These are phyloP conservation scores for zebrafish (Danio rerio) DNA, from an alignment of 2,113 vertebrate species.

Conservation along the genomic window DNA sequence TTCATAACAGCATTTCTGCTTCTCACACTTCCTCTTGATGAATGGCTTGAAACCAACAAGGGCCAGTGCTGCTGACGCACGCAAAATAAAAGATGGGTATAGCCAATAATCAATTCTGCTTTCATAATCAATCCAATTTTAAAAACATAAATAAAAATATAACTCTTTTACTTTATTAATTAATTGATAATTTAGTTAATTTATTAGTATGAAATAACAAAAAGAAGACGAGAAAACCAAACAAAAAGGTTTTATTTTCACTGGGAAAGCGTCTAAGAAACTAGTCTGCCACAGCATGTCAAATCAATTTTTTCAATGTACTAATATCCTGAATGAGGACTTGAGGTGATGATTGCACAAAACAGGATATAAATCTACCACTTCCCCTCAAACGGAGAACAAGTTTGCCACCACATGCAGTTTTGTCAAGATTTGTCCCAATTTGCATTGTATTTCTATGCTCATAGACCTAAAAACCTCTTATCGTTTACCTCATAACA, in stretches of 20 bases:
- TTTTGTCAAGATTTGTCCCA: neutral
- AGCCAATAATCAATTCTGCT: neutral
- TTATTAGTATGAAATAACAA: neutral
- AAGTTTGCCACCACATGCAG: neutral
- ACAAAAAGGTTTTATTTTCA: neutral
- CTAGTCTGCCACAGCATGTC: neutral
- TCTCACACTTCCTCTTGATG: neutral
- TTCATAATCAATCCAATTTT: neutral
- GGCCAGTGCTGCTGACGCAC: neutral
- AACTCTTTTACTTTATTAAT: too few relatives aligned
- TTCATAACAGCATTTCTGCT: neutral
- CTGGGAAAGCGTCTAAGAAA: neutral
- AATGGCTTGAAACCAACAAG: neutral
- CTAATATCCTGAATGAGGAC: neutral
- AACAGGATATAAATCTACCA: neutral
- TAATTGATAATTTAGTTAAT: too few relatives aligned
- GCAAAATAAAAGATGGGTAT: too few relatives aligned
- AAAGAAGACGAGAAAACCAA: neutral
- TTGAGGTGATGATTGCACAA: neutral
- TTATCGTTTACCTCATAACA: neutral
- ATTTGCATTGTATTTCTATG: neutral
- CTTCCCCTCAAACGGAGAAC: neutral
- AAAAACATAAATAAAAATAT: neutral
- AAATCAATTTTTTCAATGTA: neutral
- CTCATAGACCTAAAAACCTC: neutral